Evolutionary conservation across 2,888 invertebrate species (phyloP), one percentile per base, ranked within the genome.

Genomic region (Chouioia cunea): DNA sequence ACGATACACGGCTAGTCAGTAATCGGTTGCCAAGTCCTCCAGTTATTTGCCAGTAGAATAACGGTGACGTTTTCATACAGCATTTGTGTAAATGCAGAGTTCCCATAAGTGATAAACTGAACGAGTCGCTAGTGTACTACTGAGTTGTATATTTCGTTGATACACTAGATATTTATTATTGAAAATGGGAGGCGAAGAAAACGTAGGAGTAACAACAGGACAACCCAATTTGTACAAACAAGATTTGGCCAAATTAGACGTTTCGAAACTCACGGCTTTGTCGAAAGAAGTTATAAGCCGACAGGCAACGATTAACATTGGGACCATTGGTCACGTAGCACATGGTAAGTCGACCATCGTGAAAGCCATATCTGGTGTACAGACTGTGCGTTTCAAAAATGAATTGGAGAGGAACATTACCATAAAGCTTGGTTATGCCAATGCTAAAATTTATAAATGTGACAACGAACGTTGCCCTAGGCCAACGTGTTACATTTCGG

Each of bases 311-410:
- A 99, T 99, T 81, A 99, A 99, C 87, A 99, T 99, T 86, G 97
- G 97, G 80, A 99, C 99, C 16, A 99, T 99, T 86, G 99, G 99
- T 22, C 99, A 99, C 92, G 99, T 99, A 90, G 99, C 99, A 68
- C 99, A 99, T 87, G 99, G 99, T 75, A 99, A 99, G 87, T 99
- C 99, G 0, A 99, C 99, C 22, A 96, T 99, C 56, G 99, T 99
- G 2, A 99, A 99, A 88, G 99, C 99, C 58, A 96, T 99, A 77
- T 99, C 99, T 58, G 99, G 99, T 74, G 99, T 99, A 70, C 96
- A 98, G 87, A 99, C 98, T 89, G 97, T 99, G 80, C 91, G 98
- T 85, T 99, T 99, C 86, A 99, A 99, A 88, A 99, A 99, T 89
- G 99, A 99, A 87, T 88, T 99, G 79, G 99, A 99, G 86, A 91